Evolutionary conservation across 2,888 invertebrate species (phyloP).

Genomic region (Oligia strigilis): DNA sequence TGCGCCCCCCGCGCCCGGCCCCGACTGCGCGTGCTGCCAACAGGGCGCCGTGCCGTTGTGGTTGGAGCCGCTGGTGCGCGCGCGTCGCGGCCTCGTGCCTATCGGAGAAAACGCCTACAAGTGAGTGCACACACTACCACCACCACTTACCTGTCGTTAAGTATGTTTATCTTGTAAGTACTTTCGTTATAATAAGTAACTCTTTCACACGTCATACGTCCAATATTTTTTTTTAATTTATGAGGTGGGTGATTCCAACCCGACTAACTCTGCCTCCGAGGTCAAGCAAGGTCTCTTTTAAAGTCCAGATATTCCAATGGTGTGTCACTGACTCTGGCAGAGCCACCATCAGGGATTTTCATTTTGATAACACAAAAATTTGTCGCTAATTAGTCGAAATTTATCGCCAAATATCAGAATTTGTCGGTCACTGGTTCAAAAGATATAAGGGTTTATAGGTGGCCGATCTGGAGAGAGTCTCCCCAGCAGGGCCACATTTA

Average conservation of each 20-base stretch:
- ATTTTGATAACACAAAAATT: too few species aligned
- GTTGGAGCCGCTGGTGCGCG: not conserved
- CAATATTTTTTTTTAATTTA: not conserved
- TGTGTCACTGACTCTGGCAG: not conserved
- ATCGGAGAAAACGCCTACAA: slow-evolving; percentile 13
- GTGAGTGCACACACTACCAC: slow-evolving; percentile 15
- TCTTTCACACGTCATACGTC: not conserved
- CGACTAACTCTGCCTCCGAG: not conserved
- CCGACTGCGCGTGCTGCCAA: slow-evolving; percentile 10
- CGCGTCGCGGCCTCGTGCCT: slow-evolving; percentile 15
- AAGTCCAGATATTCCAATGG: not conserved
- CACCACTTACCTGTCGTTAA: not conserved
- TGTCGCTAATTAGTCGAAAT: too few species aligned
- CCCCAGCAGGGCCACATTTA: too few species aligned
- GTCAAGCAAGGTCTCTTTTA: not conserved
- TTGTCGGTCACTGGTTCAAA: too few species aligned
- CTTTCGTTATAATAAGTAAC: too few species aligned
- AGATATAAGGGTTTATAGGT: too few species aligned
- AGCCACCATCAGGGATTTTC: too few species aligned
- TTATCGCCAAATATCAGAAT: too few species aligned
- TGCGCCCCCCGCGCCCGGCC: not conserved
- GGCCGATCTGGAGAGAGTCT: too few species aligned
- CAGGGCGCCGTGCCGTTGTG: not conserved
- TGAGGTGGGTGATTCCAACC: not conserved
- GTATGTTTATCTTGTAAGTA: slow-evolving; percentile 5